Conservation (phyloP, 2,113 vertebrate genomes). For the Actenoides lindsayi region DNA sequence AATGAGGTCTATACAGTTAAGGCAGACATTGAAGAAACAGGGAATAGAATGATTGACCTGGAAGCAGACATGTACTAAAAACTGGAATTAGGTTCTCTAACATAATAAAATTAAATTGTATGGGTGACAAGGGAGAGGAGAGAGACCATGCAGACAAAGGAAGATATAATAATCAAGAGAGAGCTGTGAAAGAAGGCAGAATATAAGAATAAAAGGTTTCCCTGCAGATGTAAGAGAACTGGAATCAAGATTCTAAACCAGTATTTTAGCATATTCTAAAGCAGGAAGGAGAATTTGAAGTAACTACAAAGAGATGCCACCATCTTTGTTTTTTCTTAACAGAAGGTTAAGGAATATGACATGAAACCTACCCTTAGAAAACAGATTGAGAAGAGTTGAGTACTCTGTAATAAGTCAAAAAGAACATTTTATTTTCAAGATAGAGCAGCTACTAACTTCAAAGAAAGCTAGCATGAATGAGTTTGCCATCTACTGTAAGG, state of each 20-base stretch:
- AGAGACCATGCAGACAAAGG: background rate
- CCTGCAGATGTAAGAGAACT: background rate
- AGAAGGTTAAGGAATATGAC: background rate
- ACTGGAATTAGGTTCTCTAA: background rate
- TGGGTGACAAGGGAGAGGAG: background rate
- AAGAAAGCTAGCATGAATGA: background rate
- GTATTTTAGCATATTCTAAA: background rate
- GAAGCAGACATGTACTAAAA: background rate
- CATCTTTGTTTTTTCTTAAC: background rate
- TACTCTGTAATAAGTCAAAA: background rate
- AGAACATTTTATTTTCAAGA: background rate
- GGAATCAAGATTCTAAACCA: background rate
- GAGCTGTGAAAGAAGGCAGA: background rate
- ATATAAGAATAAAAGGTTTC: background rate
- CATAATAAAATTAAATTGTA: background rate
- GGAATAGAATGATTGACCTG: background rate
- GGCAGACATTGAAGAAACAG: background rate
- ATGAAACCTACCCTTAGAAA: background rate
- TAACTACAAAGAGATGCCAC: background rate
- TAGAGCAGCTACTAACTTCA: background rate
- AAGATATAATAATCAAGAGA: background rate
- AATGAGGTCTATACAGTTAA: background rate
- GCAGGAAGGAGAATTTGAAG: background rate
- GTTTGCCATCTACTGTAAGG: background rate
- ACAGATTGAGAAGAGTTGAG: background rate